Percentiles rank a stretch among this genome's conserved stretches.
Evolutionary conservation across 2,888 invertebrate species (phyloP).

Genomic region (Caenorhabditis imperialis): DNA sequence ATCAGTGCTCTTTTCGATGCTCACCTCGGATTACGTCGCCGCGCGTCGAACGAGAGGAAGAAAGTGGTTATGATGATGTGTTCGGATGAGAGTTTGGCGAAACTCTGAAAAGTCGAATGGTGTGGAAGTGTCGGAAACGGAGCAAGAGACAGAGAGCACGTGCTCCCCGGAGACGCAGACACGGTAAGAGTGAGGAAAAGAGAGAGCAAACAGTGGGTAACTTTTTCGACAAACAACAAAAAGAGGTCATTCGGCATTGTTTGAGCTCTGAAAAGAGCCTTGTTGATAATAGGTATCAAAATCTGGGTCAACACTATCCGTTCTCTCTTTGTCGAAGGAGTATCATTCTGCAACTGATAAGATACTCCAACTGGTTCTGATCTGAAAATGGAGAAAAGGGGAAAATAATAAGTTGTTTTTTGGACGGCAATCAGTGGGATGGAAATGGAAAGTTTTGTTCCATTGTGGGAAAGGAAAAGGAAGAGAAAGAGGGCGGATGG

Average conservation of each 20-base stretch:
- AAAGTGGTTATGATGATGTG: constrained; percentile 56
- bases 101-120: constrained; percentile 52
- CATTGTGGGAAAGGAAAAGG: not conserved
- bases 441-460: not conserved
- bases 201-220: constrained; percentile 21
- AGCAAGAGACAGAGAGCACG: constrained; percentile 1
- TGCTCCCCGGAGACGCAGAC: constrained; percentile 10
- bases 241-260: constrained; percentile 30
- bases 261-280: too few species aligned
- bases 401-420: not conserved
- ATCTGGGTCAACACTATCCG: too few species aligned
- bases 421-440: too few species aligned
- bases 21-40: constrained; percentile 55
- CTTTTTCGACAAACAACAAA: constrained; percentile 18
- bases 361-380: too few species aligned
- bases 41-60: constrained; percentile 48
- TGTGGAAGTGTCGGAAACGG: constrained; percentile 12
- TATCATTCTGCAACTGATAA: too few species aligned
- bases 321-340: too few species aligned
- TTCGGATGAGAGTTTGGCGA: constrained; percentile 46
- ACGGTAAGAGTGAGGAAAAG: constrained; percentile 31
- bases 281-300: too few species aligned
- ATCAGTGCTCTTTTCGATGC: not conserved
- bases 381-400: too few species aligned
- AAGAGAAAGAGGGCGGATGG: constrained; percentile 1